phyloP scores from a whole-genome alignment of 2,797 vertebrate genomes.

The Anas bernieri region DNA sequence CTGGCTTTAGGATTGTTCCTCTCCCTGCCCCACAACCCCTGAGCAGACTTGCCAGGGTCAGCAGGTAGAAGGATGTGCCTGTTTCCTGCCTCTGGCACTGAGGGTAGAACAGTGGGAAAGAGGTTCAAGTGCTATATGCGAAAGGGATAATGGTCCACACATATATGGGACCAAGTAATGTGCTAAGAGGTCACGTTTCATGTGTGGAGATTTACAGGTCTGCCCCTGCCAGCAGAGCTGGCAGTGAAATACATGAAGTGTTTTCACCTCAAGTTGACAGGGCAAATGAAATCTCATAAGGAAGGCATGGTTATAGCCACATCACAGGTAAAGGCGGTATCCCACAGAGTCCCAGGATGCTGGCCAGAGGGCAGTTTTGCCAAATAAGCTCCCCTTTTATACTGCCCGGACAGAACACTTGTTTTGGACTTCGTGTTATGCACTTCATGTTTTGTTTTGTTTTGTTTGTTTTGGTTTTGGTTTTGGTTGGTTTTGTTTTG shows the following conservation, averaged over 20 bases:
- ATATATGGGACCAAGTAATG: not conserved
- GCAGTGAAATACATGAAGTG: not conserved
- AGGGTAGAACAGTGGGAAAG: not conserved
- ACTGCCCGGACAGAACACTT: not conserved
- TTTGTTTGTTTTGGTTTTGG: not conserved
- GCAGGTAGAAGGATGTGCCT: not conserved
- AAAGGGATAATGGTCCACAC: not conserved
- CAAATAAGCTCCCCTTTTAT: not conserved
- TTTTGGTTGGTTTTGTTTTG: not conserved
- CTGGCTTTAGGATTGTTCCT: not conserved
- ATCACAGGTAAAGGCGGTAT: not conserved
- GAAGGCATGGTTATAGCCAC: not conserved
- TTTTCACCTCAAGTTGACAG: not conserved
- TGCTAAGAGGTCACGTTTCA: too few species aligned
- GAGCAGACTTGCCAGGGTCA: not conserved
- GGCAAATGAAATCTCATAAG: not conserved
- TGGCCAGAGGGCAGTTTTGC: not conserved
- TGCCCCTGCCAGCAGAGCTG: not conserved
- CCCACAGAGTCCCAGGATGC: not conserved
- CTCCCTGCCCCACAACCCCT: not conserved
- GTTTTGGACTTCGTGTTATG: not conserved
- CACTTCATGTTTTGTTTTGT: not conserved
- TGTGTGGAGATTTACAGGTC: not conserved
- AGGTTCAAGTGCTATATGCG: not conserved
- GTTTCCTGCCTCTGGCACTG: not conserved